These are phyloP conservation scores for Acleris sparsana DNA, from an alignment of 2,888 invertebrate genomes.

Conservation along the genomic window DNA sequence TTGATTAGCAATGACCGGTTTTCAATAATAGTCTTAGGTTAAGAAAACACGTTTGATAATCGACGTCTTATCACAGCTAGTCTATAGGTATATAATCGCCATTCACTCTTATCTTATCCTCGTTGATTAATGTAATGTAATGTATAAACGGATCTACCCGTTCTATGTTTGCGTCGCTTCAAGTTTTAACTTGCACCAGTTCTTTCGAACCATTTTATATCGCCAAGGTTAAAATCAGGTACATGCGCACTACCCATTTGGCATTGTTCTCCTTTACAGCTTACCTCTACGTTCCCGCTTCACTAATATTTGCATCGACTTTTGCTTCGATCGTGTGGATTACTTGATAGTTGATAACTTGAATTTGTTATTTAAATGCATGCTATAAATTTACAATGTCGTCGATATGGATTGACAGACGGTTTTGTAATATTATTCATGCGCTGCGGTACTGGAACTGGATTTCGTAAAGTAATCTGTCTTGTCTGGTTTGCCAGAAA, in stretches of 20 bases:
- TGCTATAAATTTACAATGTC: slow-evolving; percentile 24
- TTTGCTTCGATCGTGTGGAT: slow-evolving; percentile 16
- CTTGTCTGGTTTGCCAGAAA: background rate
- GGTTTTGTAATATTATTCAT: slow-evolving; percentile 32
- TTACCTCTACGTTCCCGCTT: slow-evolving; percentile 24
- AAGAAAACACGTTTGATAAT: background rate
- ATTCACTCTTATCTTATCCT: background rate
- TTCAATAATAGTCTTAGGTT: background rate
- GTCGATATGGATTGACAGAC: slow-evolving; percentile 22
- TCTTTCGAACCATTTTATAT: slow-evolving; percentile 37
- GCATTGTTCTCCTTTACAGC: slow-evolving; percentile 39
- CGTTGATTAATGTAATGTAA: background rate
- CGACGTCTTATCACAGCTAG: background rate
- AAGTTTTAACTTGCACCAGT: slow-evolving; percentile 14
- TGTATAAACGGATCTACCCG: background rate
- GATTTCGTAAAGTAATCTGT: slow-evolving; percentile 9
- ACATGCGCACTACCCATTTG: slow-evolving; percentile 42
- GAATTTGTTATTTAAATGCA: slow-evolving; percentile 26
- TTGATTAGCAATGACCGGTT: background rate
- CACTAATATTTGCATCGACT: slow-evolving; percentile 17
- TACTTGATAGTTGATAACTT: slow-evolving; percentile 22
- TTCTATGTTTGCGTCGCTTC: slow-evolving; percentile 3
- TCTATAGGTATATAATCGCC: background rate
- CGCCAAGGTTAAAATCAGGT: slow-evolving; percentile 47
- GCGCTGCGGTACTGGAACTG: slow-evolving; percentile 21